Conservation (phyloP, 2,113 vertebrate species). For the Falcunculus frontatus region DNA sequence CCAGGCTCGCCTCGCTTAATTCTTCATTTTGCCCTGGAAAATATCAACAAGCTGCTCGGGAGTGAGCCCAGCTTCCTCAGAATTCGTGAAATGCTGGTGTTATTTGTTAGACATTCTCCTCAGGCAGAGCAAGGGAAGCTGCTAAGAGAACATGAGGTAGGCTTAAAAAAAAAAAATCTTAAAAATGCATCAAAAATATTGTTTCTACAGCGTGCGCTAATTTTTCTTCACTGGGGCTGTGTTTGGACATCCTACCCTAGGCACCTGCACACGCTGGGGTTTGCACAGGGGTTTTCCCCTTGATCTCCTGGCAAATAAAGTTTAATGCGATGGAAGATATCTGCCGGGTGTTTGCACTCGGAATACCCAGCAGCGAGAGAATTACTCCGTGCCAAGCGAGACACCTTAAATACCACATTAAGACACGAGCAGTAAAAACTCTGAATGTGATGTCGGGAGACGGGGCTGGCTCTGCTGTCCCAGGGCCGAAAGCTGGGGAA, state of each 20-base stretch:
- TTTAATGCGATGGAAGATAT: neutral
- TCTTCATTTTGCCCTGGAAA: neutral
- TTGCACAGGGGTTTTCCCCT: neutral
- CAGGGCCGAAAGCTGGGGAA: neutral
- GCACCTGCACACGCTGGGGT: fast-evolving
- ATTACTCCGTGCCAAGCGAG: neutral
- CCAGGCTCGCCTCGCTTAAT: neutral
- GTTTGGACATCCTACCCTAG: neutral
- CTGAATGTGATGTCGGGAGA: neutral
- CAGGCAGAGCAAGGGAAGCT: neutral
- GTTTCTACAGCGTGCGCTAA: fast-evolving
- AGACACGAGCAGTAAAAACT: neutral
- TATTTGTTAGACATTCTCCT: neutral
- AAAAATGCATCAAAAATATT: neutral
- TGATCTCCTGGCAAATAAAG: neutral
- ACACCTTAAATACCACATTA: neutral
- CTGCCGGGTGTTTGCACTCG: neutral
- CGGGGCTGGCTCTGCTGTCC: neutral
- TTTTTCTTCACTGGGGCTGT: neutral
- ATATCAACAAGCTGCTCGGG: neutral
- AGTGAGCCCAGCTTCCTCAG: neutral
- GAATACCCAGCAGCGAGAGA: neutral
- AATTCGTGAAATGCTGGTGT: neutral
- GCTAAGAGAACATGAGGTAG: neutral
- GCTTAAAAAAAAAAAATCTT: neutral